Evolutionary conservation across 2,888 invertebrate species (phyloP).

Genomic region (Eupithecia inturbata): DNA sequence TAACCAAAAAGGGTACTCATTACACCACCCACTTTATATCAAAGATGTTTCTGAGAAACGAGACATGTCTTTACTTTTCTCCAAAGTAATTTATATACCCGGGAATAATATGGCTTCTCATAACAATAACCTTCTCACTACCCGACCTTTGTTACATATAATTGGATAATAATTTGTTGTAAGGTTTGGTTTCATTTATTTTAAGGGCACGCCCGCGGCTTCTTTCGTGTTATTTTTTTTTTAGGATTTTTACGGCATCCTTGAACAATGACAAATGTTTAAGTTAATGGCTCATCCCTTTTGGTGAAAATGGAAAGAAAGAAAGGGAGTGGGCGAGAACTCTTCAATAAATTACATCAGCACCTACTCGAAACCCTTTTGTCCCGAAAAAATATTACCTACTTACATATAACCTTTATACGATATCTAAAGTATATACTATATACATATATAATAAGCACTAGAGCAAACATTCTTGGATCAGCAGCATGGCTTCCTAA

Average conservation of each 20-base stretch:
- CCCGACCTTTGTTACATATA: not conserved
- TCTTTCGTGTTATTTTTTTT: too few relatives aligned
- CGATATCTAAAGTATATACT: not conserved
- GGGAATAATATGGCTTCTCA: not conserved
- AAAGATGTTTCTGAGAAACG: slow-evolving; percentile 7
- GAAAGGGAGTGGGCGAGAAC: not conserved
- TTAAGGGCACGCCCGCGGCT: not conserved
- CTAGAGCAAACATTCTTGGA: too few relatives aligned
- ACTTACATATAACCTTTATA: not conserved
- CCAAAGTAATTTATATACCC: not conserved
- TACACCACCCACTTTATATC: not conserved
- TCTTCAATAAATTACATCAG: slow-evolving; percentile 1
- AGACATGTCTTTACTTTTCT: not conserved
- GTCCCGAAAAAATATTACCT: not conserved
- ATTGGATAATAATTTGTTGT: not conserved
- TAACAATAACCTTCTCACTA: not conserved
- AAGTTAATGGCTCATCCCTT: not conserved
- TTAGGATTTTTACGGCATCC: not conserved
- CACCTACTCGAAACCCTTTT: not conserved
- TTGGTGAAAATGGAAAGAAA: not conserved
- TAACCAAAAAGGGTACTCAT: not conserved
- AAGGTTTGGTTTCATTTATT: not conserved
- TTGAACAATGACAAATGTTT: not conserved
- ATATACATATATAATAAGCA: too few relatives aligned
- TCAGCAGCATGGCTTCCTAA: too few relatives aligned